A percentile compares a stretch with the other conserved stretches of the same genome.
Evolutionary conservation across 2,797 vertebrate genomes (phyloP).

Genomic region (Sebastes elongatus): DNA sequence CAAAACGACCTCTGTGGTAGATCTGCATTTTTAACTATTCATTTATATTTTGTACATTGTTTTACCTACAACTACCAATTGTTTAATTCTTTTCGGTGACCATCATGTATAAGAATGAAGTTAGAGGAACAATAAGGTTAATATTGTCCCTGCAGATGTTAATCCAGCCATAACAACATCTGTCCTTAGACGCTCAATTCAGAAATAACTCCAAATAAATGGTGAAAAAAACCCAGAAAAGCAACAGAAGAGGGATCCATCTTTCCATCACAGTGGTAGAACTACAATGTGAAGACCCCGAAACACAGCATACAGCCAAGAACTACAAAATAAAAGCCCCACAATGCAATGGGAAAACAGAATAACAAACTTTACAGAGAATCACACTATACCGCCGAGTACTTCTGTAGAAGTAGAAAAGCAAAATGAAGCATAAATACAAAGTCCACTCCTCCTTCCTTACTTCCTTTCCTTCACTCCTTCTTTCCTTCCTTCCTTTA

Average conservation of each 20-base stretch:
- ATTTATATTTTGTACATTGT: too few relatives aligned
- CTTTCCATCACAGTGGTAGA: not conserved
- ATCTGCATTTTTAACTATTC: too few relatives aligned
- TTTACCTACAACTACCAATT: too few relatives aligned
- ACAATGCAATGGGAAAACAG: not conserved
- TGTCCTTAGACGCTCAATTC: not conserved
- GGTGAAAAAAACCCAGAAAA: rapidly evolving
- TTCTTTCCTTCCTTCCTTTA: conserved; percentile 13
- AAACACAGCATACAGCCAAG: not conserved
- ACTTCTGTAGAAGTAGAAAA: too few relatives aligned
- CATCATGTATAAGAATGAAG: too few relatives aligned
- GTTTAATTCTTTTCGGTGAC: too few relatives aligned
- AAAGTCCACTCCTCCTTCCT: not conserved
- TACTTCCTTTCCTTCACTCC: not conserved
- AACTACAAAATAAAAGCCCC: not conserved
- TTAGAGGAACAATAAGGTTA: too few relatives aligned
- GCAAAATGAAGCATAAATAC: not conserved
- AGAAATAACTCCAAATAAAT: not conserved
- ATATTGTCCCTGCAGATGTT: too few relatives aligned
- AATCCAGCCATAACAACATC: not conserved
- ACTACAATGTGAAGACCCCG: too few relatives aligned
- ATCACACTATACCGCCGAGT: too few relatives aligned
- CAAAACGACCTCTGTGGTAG: too few relatives aligned
- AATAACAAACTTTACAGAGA: not conserved
- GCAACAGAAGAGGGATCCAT: too few relatives aligned